Conservation (phyloP, 2,113 vertebrate genomes). For the Astatoreochromis straeleni region DNA sequence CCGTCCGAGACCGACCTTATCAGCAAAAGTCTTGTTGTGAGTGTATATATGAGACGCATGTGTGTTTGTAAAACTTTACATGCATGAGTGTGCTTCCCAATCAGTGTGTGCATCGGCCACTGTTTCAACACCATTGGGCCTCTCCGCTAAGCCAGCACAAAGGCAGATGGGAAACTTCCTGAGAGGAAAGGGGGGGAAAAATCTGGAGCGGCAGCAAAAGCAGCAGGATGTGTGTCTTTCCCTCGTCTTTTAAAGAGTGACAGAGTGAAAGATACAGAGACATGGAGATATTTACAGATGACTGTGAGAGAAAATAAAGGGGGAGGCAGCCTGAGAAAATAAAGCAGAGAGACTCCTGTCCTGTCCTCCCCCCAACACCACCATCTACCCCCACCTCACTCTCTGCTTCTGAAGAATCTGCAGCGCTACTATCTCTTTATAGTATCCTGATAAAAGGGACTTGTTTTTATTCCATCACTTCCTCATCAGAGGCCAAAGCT, state of each 20-base stretch:
- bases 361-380: neutral
- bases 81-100: slow-evolving; percentile 54
- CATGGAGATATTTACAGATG: slow-evolving; percentile 39
- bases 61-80: slow-evolving; percentile 29
- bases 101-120: slow-evolving; percentile 58
- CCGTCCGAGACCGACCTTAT: neutral
- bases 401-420: slow-evolving; percentile 40
- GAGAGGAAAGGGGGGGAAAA: slow-evolving; percentile 56
- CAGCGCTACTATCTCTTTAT: slow-evolving; percentile 31
- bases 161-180: slow-evolving; percentile 75
- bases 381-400: neutral
- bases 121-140: slow-evolving; percentile 68
- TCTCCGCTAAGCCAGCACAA: slow-evolving; percentile 63
- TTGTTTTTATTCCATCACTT: slow-evolving; percentile 46
- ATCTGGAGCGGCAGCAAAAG: slow-evolving; percentile 57
- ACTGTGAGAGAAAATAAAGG: slow-evolving; percentile 23
- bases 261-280: slow-evolving; percentile 52
- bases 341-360: neutral
- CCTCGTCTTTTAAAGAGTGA: slow-evolving; percentile 56
- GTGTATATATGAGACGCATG: slow-evolving; percentile 10
- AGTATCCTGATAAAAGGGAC: slow-evolving; percentile 51
- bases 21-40: neutral
- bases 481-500: slow-evolving; percentile 56
- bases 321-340: slow-evolving; percentile 34
- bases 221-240: slow-evolving; percentile 71